Base-by-base conservation (phyloP, 2,888 invertebrate species). In the Cheilosia scutellata region DNA sequence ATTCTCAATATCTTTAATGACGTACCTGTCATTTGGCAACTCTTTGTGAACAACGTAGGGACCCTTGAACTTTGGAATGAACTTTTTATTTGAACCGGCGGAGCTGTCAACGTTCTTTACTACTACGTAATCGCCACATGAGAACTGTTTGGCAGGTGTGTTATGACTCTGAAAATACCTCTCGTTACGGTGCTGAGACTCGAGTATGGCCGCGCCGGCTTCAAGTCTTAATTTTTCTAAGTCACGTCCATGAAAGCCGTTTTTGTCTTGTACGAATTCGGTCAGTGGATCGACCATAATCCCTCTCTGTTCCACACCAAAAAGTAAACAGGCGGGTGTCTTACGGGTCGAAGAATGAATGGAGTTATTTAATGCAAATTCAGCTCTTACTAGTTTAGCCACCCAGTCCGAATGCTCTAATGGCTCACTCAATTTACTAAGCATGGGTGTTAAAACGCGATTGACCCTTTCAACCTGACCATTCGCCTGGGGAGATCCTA, bases 391-490 rank as follows among this genome's bases (percentile, higher is more conserved):
- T 4, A 51, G 27, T 49, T 31, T 31, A 6, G 31, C 5, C 1
- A 31, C 31, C 31, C 31, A 31, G 31, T 31, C 31, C 1, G 31
- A 31, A 31, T 31, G 31, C 31, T 31, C 31, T 20, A 49, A 5
- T n/a, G 31, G 16, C 5, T 31, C 55, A 55, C 31, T 31, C 25
- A 51, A 25, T 51, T 51, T 51, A 27, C 60, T 42, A 13, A 60
- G 27, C 60, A 60, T 60, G 7, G 37, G 57, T 16, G 37, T 37
- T n/a, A 57, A 5, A 16, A 62, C 55, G 9, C 76, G 31, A 31
- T 84, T 84, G 0, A 79, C 51, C n/a, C 77, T 27, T 51, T 87
- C 77, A 0, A 74, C 74, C 31, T 77, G 60, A 25, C 60, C 42
- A 20, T 58, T 37, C 2, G 20, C 58, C 31, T 58, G 40, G 9